phyloP scores from a whole-genome alignment of 2,113 vertebrate genomes.

The Pterocles burchelli region DNA sequence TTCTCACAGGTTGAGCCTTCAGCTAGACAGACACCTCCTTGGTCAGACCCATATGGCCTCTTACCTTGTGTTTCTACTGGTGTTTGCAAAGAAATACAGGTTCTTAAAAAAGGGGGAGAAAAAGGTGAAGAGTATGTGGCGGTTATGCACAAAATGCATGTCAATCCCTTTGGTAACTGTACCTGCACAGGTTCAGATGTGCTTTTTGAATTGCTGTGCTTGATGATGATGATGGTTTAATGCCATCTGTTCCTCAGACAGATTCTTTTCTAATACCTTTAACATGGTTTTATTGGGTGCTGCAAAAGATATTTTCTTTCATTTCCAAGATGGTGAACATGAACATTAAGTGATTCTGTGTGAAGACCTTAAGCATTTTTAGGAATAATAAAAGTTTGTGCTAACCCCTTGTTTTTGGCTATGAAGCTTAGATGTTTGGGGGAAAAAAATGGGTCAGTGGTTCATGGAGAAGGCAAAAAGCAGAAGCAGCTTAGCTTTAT shows the following conservation, averaged over 20 bases:
- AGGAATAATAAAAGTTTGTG: not conserved
- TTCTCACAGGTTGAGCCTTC: not conserved
- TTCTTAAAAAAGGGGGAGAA: not conserved
- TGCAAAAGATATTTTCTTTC: not conserved
- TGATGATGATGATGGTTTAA: not conserved
- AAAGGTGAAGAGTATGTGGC: not conserved
- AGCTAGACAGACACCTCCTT: not conserved
- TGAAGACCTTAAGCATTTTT: not conserved
- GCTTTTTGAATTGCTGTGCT: not conserved
- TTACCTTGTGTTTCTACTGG: not conserved
- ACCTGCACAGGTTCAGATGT: not conserved
- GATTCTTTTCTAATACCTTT: not conserved
- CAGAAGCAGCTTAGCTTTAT: not conserved
- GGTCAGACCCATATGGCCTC: fast-evolving
- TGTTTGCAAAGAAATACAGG: not conserved
- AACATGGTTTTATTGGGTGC: not conserved
- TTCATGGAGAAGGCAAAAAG: not conserved
- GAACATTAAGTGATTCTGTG: not conserved
- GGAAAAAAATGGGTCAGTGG: not conserved
- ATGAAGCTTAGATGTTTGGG: not conserved
- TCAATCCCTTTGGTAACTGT: not conserved
- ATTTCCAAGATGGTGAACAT: not conserved
- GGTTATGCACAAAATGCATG: not conserved
- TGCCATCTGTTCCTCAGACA: not conserved
- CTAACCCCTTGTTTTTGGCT: not conserved